Evolutionary conservation across 2,888 invertebrate genomes (phyloP), one percentile per base, ranked within the genome.

Genomic region (Hyposoter didymator): DNA sequence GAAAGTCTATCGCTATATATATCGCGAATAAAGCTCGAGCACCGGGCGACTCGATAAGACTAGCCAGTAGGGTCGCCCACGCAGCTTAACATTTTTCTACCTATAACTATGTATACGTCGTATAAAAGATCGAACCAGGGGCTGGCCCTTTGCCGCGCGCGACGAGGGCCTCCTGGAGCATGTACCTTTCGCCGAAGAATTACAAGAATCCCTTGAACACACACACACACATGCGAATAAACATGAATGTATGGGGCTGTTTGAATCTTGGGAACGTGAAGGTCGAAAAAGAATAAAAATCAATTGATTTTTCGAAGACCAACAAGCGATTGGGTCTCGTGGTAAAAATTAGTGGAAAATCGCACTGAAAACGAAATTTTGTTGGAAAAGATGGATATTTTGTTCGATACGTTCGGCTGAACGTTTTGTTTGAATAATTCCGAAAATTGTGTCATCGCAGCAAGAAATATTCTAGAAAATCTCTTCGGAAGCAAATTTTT

Each of bases 51-150:
- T 69, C 80, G 83, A 85, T 73, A 78, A 73, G 80, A 73, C 78
- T 45, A 55, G 80, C 78, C 66, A 45, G 49, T 76, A 43, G 85
- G 85, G 85, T 83, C 85, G 76, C 85, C 85, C 83, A 85, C 85
- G 85, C 80, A 83, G 76, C 73, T 69, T 73, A 64, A 45, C 22
- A 45, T 59, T 66, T 75, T 59, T 72, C 35, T 35, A 47, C 19
- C 32, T 69, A 52, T 70, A 69, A 17, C 19, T 69, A 67, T 78
- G 35, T 28, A 28, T 35, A 55, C n/a, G n/a, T 73, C 19, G 66
- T 55, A 74, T 74, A 35, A 66, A 83, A 85, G 85, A 83, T 83
- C 83, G 83, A 85, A 76, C 66, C 55, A 28, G 59, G 66, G 69
- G 66, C 39, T 66, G 69, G 76, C 35, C 79, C 82, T 82, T 76